phyloP scores from a whole-genome alignment of 2,888 invertebrate species.

The Acronicta leporina region DNA sequence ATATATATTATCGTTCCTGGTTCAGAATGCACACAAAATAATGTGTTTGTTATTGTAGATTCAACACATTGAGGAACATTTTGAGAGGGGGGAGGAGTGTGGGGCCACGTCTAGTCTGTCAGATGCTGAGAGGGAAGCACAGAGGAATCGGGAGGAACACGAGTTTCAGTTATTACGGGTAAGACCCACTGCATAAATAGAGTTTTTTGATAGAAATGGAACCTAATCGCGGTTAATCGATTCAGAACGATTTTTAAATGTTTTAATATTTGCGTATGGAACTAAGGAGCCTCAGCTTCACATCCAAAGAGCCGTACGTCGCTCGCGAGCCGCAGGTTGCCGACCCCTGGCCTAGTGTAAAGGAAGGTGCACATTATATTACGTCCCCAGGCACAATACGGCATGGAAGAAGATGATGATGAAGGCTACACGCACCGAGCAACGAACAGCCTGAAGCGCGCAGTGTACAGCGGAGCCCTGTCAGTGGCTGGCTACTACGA shows the following conservation, averaged over 20 bases:
- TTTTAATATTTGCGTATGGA: too few species aligned
- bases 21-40: too few species aligned
- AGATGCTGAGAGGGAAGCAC: conserved; percentile 89
- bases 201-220: too few species aligned
- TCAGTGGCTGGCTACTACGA: conserved; percentile 95
- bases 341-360: too few species aligned
- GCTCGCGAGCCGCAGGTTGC: too few species aligned
- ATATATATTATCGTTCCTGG: too few species aligned
- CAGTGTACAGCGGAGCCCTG: conserved; percentile 95
- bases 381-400: conserved; percentile 92
- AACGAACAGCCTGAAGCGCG: conserved; percentile 93
- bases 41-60: conserved; percentile 70
- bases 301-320: too few species aligned
- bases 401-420: conserved; percentile 96
- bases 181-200: too few species aligned
- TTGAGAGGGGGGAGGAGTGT: conserved; percentile 88
- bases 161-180: conserved; percentile 94
- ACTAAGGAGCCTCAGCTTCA: too few species aligned
- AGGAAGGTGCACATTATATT: too few species aligned
- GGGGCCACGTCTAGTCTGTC: conserved; percentile 70
- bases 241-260: too few species aligned
- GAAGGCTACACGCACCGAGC: conserved; percentile 93
- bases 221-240: too few species aligned
- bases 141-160: conserved; percentile 92
- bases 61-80: conserved; percentile 96